Evolutionary conservation across 2,888 invertebrate species (phyloP), one percentile per base, ranked within the genome.

Genomic region (Tiphia femorata): DNA sequence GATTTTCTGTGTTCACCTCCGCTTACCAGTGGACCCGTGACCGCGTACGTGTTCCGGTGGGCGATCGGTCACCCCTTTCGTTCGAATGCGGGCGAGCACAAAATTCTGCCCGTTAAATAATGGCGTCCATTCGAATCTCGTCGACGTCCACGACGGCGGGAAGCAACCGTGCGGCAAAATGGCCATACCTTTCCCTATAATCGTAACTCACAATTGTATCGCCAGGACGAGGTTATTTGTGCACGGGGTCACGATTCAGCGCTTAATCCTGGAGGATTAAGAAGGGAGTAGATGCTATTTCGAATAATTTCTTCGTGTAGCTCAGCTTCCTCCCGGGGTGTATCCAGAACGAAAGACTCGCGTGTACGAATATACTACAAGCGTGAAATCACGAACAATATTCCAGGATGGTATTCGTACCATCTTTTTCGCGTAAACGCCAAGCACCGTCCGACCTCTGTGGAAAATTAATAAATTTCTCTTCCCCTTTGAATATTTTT

Each of bases 91-190:
- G 41, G 53, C 48, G 48, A 43, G 49, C 27, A 6, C 33, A 17
- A 42, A 29, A 35, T 33, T 49, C 35, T 46, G 52, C 55, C 66
- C 62, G 62, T 66, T 66, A 66, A 66, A 66, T 62, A 59, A 62
- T 33, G 44, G n/a, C 4, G 37, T 37, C 33, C 49, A 42, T 66
- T 62, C 52, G 49, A 37, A 37, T 55, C 33, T 46, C 21, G 3
- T n/a, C 30, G 6, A n/a, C n/a, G n/a, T n/a, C n/a, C n/a, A n/a
- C n/a, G n/a, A n/a, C n/a, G n/a, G n/a, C n/a, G n/a, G n/a, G n/a
- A n/a, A n/a, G n/a, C n/a, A 29, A 43, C 40, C 38, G 33, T 4
- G 33, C 7, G 12, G 33, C 33, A 14, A 44, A 10, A 46, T 38
- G 44, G 44, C 43, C 17, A 17, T 20, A 19, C 55, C 29, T n/a